Base-by-base conservation (phyloP, 2,888 invertebrate species). In the Dynastes grantii region DNA sequence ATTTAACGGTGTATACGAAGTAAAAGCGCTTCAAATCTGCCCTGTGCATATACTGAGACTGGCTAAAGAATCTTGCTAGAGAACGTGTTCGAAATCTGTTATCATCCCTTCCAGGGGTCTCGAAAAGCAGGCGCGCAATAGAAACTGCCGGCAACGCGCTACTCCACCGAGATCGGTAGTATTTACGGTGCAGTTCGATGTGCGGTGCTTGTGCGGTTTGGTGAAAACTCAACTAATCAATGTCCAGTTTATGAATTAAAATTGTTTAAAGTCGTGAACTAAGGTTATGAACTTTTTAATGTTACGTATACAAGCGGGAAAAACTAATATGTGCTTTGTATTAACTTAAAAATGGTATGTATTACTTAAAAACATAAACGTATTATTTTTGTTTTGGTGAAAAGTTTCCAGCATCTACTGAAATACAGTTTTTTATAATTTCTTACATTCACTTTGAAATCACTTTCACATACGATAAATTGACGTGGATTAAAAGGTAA, bases 71-170 rank as follows among this genome's bases (percentile, higher is more conserved):
- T 58, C 16, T 32, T 32, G 29, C 63, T 9, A 8, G 63, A 11
- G 63, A 63, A 63, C 63, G 61, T 61, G 45, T 27, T 27, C 40
- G 27, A 61, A 61, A 75, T 71, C 49, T 61, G 13, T 75, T 61
- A 75, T 61, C 73, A 75, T 75, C 73, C 73, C 73, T 75, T 75
- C 73, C 73, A 61, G 73, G 73, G 61, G 11, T 61, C 61, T 29
- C 49, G 16, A 58, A 22, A 55, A 75, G 73, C 73, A 63, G 37
- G 58, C 73, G 63, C 73, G 61, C 9, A 11, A 45, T 32, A 32
- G n/a, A 45, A 40, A 40, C 58, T 45, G 45, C 61, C 61, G 27
- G 49, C 73, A 49, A 61, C 61, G 58, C 61, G 73, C 61, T 51
- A 75, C 45, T 45, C 71, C 71, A 73, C 40, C 37, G 22, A 22